Evolutionary conservation across 2,113 vertebrate genomes (phyloP), one percentile per base, ranked within the genome.

Genomic region (Nothobranchius kuhntae): DNA sequence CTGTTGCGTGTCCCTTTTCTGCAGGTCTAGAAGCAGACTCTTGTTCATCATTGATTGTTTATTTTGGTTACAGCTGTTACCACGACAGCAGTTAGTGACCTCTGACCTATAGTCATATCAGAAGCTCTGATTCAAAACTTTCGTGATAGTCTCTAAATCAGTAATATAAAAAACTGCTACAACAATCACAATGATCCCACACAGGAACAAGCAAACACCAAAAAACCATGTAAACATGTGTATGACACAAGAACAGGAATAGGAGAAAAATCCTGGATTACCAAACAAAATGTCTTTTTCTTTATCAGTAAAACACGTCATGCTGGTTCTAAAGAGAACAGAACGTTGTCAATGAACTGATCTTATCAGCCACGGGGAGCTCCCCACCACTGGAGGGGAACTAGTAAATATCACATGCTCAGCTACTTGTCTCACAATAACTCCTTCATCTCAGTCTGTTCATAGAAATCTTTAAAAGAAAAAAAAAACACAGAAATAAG

Each of bases 321-420:
- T 73, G 53, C 14, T 47, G 42, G 60, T 51, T 44, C 9, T 36
- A 55, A 67, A 58, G 65, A 76, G 76, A 63, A 62, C 15, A 50
- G 64, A 53, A n/a, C 47, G 77, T 74, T 71, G 67, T 83, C 74
- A 88, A 85, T 81, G 74, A 85, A 78, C 62, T 12, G 61, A 67
- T 84, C 74, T 84, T 87, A 85, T 86, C 83, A 77, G 80, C 68
- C 68, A 61, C 24, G 54, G 59, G 35, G 82, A 85, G 85, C 78
- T 81, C 61, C 42, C 48, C 47, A 54, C 72, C 71, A 86, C 84
- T 87, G 75, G 70, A 86, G 81, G 81, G 62, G 68, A 77, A 79
- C 79, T 68, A 64, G 73, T 72, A 81, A 89, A 87, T 84, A 86
- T 85, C 81, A 86, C 81, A 86, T 57, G 76, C 53, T 68, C 81